Base-by-base conservation (phyloP, 1,140 invertebrate genomes). In the Pseudomyrmex dendroicus region DNA sequence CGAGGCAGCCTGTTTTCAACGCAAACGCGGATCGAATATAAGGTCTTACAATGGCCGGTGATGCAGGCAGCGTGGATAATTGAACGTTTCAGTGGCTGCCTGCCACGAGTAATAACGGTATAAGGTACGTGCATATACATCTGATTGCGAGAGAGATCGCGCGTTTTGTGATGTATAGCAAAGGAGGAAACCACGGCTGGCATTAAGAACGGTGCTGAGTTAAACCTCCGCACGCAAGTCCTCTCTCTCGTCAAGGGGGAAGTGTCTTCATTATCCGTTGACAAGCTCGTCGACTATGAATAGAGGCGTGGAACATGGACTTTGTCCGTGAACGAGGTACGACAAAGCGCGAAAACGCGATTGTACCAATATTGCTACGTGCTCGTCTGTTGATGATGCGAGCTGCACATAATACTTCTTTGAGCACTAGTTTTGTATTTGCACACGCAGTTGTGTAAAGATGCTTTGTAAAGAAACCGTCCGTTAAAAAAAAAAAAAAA, bases 31-130 rank as follows among this genome's bases (percentile, higher is more conserved):
- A 70, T 72, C 70, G 68, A 88, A 89, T 78, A 35, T 35, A 72
- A 84, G 73, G 59, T 61, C 63, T 82, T 88, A 91, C 86, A 91
- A 91, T 89, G 86, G 82, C 61, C 85, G 87, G 86, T 92, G 91
- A 92, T 91, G 87, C 85, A 84, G 84, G 85, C 91, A 89, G 73
- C 89, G 86, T 91, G 84, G 89, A 91, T 91, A 92, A 93, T 92
- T 92, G 91, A 92, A 91, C 90, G 89, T 91, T 92, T 92, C 91
- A 92, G 90, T 91, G 91, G 89, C 84, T 90, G 80, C 87, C 86
- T 86, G 86, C 77, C 88, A 91, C 86, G 82, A 74, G 83, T 89
- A 89, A 89, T 89, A 89, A 89, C 86, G 83, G 74, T 85, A 89
- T 83, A 84, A 61, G 48, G 86, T 87, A 84, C 25, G 56, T 46